phyloP scores from a whole-genome alignment of 2,797 vertebrate genomes.

The Valencia hispanica region DNA sequence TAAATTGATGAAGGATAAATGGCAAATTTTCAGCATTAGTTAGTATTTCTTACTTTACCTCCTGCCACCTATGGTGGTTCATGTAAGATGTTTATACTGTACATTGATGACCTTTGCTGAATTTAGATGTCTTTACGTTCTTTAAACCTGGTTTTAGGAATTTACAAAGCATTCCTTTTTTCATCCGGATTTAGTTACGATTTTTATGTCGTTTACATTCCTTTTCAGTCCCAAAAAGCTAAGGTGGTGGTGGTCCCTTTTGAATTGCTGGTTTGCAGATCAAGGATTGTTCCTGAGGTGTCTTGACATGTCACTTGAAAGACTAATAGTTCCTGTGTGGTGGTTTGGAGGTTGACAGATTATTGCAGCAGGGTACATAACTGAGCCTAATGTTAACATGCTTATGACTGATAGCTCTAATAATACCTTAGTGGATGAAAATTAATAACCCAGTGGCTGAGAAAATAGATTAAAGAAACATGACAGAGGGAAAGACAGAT shows the following conservation, averaged over 20 bases:
- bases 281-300: background rate
- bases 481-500: background rate
- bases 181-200: background rate
- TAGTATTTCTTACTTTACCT: too few relatives aligned
- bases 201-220: background rate
- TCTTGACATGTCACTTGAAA: background rate
- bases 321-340: background rate
- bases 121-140: too few relatives aligned
- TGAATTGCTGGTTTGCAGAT: background rate
- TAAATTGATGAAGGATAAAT: too few relatives aligned
- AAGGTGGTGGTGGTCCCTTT: too few relatives aligned
- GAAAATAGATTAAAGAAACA: background rate
- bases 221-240: background rate
- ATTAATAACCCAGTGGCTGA: background rate
- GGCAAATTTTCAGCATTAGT: too few relatives aligned
- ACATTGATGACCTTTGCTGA: too few relatives aligned
- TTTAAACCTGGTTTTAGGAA: background rate
- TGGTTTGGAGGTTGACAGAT: background rate
- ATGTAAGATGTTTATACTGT: too few relatives aligned
- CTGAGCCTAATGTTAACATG: background rate
- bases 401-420: constrained; percentile 2
- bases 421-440: background rate
- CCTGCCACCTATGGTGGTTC: too few relatives aligned
- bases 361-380: background rate
- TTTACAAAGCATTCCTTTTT: background rate